These are phyloP conservation scores for Patella ulyssiponensis DNA, from an alignment of 2,888 invertebrate genomes.

Conservation along the genomic window DNA sequence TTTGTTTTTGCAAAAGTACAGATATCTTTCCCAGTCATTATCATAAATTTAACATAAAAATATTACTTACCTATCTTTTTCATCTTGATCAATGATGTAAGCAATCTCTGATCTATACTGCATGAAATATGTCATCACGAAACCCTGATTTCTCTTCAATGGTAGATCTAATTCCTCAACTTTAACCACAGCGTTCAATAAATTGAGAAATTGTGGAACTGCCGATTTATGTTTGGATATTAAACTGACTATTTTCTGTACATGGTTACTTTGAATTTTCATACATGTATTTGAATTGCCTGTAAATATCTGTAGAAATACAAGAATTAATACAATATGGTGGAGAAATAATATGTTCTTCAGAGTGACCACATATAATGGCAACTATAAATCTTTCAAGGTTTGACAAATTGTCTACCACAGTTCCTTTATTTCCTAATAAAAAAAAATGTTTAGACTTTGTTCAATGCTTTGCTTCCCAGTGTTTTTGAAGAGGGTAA, in stretches of 20 bases:
- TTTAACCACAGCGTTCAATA: constrained; percentile 68
- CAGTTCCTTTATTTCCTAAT: too few relatives aligned
- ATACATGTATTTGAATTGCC: constrained; percentile 69
- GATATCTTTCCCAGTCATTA: background rate
- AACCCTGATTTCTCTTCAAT: constrained; percentile 69
- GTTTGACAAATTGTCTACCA: too few relatives aligned
- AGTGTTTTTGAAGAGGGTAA: too few relatives aligned
- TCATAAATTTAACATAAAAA: too few relatives aligned
- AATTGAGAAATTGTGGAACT: constrained; percentile 68
- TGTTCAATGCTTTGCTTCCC: too few relatives aligned
- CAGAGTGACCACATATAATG: too few relatives aligned
- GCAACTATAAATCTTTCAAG: too few relatives aligned
- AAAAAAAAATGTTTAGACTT: too few relatives aligned
- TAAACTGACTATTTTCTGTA: constrained; percentile 65
- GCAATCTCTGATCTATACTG: constrained; percentile 67
- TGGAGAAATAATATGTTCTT: background rate
- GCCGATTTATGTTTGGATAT: constrained; percentile 59
- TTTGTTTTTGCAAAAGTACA: background rate
- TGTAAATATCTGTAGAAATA: constrained; percentile 65
- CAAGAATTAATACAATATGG: background rate
- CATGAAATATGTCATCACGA: constrained; percentile 72
- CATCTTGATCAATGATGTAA: constrained; percentile 62
- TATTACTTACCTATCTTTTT: constrained; percentile 51
- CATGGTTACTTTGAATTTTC: constrained; percentile 65
- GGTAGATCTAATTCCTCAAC: constrained; percentile 70